Evolutionary conservation across 2,888 invertebrate genomes (phyloP).

Genomic region (Drosophila merina): DNA sequence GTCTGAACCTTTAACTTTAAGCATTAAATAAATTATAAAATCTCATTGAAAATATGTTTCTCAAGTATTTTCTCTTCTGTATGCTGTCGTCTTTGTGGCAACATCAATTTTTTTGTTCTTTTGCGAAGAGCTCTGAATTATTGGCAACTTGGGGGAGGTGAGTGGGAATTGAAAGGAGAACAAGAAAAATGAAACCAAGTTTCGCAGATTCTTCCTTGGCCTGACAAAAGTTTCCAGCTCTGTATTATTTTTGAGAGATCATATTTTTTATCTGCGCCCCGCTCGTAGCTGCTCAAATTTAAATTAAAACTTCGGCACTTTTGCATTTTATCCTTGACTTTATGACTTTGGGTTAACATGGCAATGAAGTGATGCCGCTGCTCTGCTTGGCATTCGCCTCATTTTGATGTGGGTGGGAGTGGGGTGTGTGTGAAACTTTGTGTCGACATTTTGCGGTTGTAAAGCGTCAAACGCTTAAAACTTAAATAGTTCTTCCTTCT

Average conservation of each 20-base stretch:
- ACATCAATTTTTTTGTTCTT: constrained; percentile 38
- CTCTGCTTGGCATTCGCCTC: constrained; percentile 14
- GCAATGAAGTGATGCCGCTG: constrained; percentile 56
- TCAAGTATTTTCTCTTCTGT: not conserved
- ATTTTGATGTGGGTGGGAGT: not conserved
- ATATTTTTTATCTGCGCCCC: constrained; percentile 36
- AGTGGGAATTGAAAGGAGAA: constrained; percentile 3
- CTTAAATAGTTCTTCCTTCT: constrained; percentile 67
- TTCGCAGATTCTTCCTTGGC: constrained; percentile 15
- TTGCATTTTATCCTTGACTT: constrained; percentile 76
- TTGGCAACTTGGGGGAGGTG: constrained; percentile 37
- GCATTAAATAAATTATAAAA: not conserved
- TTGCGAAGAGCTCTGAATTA: constrained; percentile 29
- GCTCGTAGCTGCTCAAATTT: constrained; percentile 62
- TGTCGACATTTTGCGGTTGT: constrained; percentile 75
- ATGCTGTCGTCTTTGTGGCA: constrained; percentile 3
- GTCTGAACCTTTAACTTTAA: no score
- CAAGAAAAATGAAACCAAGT: not conserved
- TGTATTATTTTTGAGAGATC: constrained; percentile 34
- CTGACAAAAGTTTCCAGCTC: constrained; percentile 32
- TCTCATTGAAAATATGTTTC: not conserved
- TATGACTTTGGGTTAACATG: constrained; percentile 70
- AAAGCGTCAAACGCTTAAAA: constrained; percentile 77
- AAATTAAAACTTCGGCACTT: constrained; percentile 76
- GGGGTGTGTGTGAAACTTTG: constrained; percentile 68